Evolutionary conservation across 2,113 vertebrate genomes (phyloP), one percentile per base, ranked within the genome.

Genomic region (Ifrita kowaldi): DNA sequence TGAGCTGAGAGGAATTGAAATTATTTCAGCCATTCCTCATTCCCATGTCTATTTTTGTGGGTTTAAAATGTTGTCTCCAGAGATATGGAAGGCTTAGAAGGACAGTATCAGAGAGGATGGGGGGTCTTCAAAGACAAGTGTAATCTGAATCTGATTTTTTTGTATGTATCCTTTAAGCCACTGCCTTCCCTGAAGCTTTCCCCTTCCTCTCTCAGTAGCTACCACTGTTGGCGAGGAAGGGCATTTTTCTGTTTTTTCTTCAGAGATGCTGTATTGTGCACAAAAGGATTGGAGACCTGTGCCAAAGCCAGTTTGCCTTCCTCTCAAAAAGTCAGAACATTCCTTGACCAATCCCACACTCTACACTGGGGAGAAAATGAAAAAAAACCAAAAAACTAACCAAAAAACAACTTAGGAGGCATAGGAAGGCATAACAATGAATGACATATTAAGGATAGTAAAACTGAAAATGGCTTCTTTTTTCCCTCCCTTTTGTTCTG

Each of bases 21-120:
- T 78, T 52, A 80, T 88, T 81, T 93, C 71, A 93, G 60, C 71
- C 33, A 19, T 80, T 83, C 79, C 64, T 76, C 74, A 65, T 74
- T 85, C 75, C 77, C 33, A 32, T 1, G 0, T 77, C 63, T 95
- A 63, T 93, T 94, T 87, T 42, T 77, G 46, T 65, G 13, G 21
- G 20, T 90, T 52, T 75, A 73, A 64, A 69, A 69, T 57, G 21
- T 24, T 87, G 50, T n/a, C 20, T 93, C 42, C 3, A 5, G 41
- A 81, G 23, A 52, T 63, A 47, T 3, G 27, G 79, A 77, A 77
- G 11, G 33, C 42, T 80, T 24, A 65, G 59, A 53, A 82, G 19
- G 42, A 88, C 33, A 50, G 18, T 53, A 63, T 33, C 55, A 74
- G 42, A 79, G 37, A 71, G 41, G 39, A 91, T 15, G 28, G 65